Percentiles rank a stretch among this genome's conserved stretches.
These are phyloP conservation scores for Chunga burmeisteri DNA, from an alignment of 2,113 vertebrate genomes.

Conservation along the genomic window DNA sequence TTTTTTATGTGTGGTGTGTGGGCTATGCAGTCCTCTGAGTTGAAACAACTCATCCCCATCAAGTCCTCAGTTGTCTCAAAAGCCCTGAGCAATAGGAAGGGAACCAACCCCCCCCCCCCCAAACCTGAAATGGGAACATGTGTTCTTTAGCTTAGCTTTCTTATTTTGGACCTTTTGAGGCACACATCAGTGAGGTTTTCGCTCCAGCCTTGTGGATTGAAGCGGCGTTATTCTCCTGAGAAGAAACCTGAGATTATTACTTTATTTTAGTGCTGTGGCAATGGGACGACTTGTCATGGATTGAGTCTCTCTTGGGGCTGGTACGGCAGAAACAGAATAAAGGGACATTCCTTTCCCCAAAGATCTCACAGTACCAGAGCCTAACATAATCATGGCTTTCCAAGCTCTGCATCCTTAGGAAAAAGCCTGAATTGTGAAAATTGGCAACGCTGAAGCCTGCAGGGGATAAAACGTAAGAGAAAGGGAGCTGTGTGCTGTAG, in stretches of 20 bases:
- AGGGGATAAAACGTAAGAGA: background rate
- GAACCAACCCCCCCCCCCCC: background rate
- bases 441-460: background rate
- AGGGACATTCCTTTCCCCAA: background rate
- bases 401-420: background rate
- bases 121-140: background rate
- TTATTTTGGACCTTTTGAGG: background rate
- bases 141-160: background rate
- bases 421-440: background rate
- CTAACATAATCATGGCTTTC: background rate
- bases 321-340: conserved; percentile 22
- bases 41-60: background rate
- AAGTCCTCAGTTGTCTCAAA: background rate
- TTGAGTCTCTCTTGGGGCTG: conserved; percentile 18
- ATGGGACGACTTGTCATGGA: conserved; percentile 12
- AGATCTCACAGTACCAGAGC: background rate
- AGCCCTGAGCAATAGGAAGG: background rate
- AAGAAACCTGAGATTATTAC: background rate
- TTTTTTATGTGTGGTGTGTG: background rate
- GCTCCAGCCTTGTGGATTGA: background rate
- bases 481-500: accelerated
- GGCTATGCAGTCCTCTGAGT: background rate
- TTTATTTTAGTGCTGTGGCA: conserved; percentile 7
- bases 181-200: background rate
- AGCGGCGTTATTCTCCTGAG: background rate